Evolutionary conservation across 2,888 invertebrate genomes (phyloP), one percentile per base, ranked within the genome.

Genomic region (Habrosyne pyritoides): DNA sequence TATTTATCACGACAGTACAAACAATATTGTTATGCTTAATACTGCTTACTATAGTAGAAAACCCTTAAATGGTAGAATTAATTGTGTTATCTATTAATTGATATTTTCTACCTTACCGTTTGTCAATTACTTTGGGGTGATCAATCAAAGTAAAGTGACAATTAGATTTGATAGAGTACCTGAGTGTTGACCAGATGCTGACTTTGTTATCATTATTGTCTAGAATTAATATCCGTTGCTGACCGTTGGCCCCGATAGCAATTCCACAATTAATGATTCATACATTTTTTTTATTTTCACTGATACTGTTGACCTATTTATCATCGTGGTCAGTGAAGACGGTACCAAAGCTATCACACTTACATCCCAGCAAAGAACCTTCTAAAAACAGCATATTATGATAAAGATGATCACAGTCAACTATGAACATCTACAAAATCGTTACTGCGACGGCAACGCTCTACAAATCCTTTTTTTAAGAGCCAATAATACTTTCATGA

Each of bases 101-200:
- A 8, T 42, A 6, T 8, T 42, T 42, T 42, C 42, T 8, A 18
- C 2, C 14, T 18, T 18, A 42, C 6, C 18, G 42, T 4, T 42
- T 42, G 7, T 18, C 18, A 42, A 42, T 42, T 42, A 42, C 14
- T 42, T 42, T 18, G 42, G 14, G 8, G 8, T 36, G 8, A 42
- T 42, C 42, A 42, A 42, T 42, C 42, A 42, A 4, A n/a, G 42
- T 18, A 42, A 42, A 8, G 42, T 42, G 42, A 42, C 42, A 42
- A 42, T 42, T 42, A 42, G 0, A 42, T 42, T 42, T 42, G 42
- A 42, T 6, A 42, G 42, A 42, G 7, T 8, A 42, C 8, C 42
- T 42, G n/a, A 6, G 18, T 18, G 14, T 36, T 36, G 36, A 14
- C 5, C 14, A 14, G 14, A 12, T 36, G 14, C 6, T 6, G 5